phyloP scores from a whole-genome alignment of 2,797 vertebrate genomes.

The Hypotaenidia philippensis region DNA sequence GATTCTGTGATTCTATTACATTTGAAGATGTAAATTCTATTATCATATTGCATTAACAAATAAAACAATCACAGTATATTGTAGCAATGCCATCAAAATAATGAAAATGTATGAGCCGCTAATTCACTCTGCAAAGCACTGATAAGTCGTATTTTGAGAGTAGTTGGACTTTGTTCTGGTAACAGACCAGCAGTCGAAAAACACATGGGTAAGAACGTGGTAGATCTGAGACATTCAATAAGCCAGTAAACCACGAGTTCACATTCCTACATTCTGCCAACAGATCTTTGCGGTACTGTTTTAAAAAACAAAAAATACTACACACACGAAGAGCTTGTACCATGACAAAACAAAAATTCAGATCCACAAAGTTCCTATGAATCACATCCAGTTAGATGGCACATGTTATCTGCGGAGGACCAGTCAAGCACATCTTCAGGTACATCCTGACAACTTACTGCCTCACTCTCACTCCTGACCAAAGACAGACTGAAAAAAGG shows the following conservation, averaged over 20 bases:
- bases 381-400: background rate
- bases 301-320: too few species aligned
- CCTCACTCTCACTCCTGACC: background rate
- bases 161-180: background rate
- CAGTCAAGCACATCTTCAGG: background rate
- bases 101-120: background rate
- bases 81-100: background rate
- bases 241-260: background rate
- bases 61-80: background rate
- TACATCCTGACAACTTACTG: background rate
- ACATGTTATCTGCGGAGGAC: background rate
- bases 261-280: background rate
- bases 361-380: background rate
- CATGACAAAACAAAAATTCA: background rate
- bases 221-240: accelerated
- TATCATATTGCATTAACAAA: background rate
- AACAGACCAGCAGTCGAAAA: background rate
- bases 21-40: background rate
- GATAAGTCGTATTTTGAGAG: background rate
- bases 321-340: background rate
- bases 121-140: background rate
- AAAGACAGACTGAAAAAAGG: background rate
- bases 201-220: background rate
- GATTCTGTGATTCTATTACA: background rate
- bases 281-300: accelerated